Evolutionary conservation across 2,888 invertebrate genomes (phyloP), one percentile per base, ranked within the genome.

Genomic region (Anthophora plumipes): DNA sequence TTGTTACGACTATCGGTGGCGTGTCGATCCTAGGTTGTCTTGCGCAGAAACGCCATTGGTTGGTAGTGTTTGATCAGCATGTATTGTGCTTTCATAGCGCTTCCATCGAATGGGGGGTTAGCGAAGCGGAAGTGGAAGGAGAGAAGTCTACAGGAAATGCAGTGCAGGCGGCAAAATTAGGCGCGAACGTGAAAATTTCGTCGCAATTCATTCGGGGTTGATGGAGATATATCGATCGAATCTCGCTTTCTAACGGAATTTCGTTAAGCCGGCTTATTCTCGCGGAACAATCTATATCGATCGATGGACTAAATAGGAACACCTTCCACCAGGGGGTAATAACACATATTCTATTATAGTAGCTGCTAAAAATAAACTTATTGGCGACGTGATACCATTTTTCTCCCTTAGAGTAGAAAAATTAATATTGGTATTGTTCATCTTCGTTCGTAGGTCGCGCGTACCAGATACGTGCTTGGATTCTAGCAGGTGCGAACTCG

Each of bases 31-130:
- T 83, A 78, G 64, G 43, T 54, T 83, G 84, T 22, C 79, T 77
- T 79, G 84, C 82, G 76, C 82, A 79, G 61, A 67, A 64, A 67
- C 81, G 79, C 81, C 75, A 84, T 85, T 85, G 83, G 85, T 61
- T 43, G 69, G 72, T 48, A 60, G 50, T 57, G 31, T 77, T 72
- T 78, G 52, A 60, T 22, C 39, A 63, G 41, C 52, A 41, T 66
- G 17, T 37, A 52, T 60, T 60, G 52, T 63, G 43, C 70, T 76
- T 43, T 66, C 31, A 60, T 67, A 70, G 64, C 71, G 78, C 81
- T 63, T 50, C 77, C 52, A 70, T 77, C 73, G 73, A 76, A 54
- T 57, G 20, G n/a, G n/a, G 31, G 39, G 70, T 74, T 77, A 81
- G 61, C 66, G 25, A 73, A 43, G 12, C 82, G 82, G 81, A 82